Percentiles rank a stretch among this genome's conserved stretches.
These are phyloP conservation scores for Aythya baeri DNA, from an alignment of 2,113 vertebrate genomes.

Conservation along the genomic window DNA sequence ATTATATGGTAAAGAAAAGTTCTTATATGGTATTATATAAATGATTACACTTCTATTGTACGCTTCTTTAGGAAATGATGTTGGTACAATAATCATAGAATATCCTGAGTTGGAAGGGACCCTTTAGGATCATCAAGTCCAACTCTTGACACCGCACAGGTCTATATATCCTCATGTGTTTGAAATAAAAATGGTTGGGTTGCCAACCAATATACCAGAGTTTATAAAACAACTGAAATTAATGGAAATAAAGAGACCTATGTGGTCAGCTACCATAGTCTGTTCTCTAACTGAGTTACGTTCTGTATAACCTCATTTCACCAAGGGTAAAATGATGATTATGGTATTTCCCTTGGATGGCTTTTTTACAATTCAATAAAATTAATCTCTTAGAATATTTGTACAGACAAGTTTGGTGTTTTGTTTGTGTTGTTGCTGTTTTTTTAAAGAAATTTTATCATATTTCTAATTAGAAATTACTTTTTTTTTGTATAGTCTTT, in stretches of 20 bases:
- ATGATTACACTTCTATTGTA: constrained; percentile 9
- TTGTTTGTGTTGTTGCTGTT: too few relatives aligned
- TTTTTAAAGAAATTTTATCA: neutral
- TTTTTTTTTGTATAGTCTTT: neutral
- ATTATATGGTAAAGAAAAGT: too few relatives aligned
- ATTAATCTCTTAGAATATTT: neutral
- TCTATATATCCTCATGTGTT: neutral
- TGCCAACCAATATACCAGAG: neutral
- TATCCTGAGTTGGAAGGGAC: too few relatives aligned
- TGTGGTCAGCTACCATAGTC: neutral
- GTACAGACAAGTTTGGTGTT: too few relatives aligned
- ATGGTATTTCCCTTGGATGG: neutral
- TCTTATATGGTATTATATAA: neutral
- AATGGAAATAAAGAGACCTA: neutral
- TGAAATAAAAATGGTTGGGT: neutral
- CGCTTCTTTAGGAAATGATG: neutral
- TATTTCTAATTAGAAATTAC: neutral
- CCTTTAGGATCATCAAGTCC: too few relatives aligned
- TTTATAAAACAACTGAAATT: neutral
- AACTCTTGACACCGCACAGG: too few relatives aligned
- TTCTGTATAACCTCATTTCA: neutral
- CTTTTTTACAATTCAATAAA: neutral
- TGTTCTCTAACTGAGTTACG: neutral
- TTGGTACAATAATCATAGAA: constrained; percentile 17
- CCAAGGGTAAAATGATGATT: neutral